Evolutionary conservation across 2,797 vertebrate genomes (phyloP).

Genomic region (Argya squamiceps): DNA sequence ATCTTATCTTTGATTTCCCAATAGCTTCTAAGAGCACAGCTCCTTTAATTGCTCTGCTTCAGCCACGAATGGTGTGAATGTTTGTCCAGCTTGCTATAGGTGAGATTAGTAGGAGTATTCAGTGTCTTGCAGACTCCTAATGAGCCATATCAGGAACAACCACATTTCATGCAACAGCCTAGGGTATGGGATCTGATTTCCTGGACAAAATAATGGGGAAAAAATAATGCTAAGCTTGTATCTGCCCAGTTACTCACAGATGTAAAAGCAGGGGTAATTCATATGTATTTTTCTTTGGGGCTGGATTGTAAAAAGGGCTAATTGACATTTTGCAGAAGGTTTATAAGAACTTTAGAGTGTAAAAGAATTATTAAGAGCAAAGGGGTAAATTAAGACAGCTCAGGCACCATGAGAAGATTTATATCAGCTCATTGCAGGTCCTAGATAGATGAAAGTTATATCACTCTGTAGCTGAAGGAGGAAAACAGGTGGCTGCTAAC

Average conservation of each 20-base stretch:
- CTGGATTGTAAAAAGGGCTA: not conserved
- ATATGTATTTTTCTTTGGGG: not conserved
- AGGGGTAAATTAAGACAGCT: not conserved
- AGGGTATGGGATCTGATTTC: not conserved
- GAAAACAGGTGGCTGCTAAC: not conserved
- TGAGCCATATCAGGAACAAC: not conserved
- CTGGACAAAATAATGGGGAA: not conserved
- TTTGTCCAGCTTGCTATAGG: not conserved
- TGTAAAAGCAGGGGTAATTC: not conserved
- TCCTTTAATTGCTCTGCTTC: not conserved
- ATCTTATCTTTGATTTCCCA: not conserved
- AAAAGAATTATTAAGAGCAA: not conserved
- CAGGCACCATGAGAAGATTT: not conserved
- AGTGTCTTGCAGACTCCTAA: not conserved
- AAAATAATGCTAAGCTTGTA: not conserved
- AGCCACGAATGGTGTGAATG: not conserved
- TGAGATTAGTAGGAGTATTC: not conserved
- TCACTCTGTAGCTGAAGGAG: not conserved
- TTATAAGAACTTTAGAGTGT: not conserved
- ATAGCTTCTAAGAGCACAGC: not conserved
- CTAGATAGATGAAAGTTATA: not conserved
- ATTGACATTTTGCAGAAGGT: not conserved
- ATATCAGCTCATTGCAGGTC: not conserved
- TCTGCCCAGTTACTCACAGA: not conserved
- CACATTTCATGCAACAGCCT: not conserved